Percentiles rank a stretch among this genome's conserved stretches.
Conservation (phyloP, 2,888 invertebrate species). For the Teinopalpus imperialis region DNA sequence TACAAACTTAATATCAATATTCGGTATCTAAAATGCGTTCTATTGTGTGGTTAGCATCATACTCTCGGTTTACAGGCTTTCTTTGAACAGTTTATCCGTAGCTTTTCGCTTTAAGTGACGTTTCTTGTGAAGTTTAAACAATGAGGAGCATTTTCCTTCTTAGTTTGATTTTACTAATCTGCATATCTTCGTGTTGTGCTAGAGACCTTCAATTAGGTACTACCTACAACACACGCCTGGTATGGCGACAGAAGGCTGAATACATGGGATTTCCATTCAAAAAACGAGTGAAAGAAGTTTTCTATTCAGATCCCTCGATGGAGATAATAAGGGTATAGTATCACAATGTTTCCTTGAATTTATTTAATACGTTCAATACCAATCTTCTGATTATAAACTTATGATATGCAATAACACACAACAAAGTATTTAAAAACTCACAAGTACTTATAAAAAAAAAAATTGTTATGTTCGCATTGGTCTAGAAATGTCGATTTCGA, state of each 20-base stretch:
- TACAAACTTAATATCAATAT: slow-evolving; percentile 1
- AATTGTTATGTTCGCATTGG: too few relatives aligned
- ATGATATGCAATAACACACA: too few relatives aligned
- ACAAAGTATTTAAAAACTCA: too few relatives aligned
- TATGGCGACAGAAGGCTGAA: slow-evolving; percentile 56
- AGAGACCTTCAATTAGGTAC: slow-evolving; percentile 55
- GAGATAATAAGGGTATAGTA: slow-evolving; percentile 52
- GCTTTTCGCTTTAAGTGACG: too few relatives aligned
- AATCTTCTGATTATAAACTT: too few relatives aligned
- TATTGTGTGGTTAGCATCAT: not conserved
- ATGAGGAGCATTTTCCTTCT: slow-evolving; percentile 50
- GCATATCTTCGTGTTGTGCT: slow-evolving; percentile 43
- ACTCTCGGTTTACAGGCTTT: slow-evolving; percentile 14
- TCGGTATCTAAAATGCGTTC: not conserved
- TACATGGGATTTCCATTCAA: slow-evolving; percentile 56
- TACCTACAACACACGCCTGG: slow-evolving; percentile 46
- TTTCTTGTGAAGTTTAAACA: slow-evolving; percentile 1
- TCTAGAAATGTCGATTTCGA: too few relatives aligned
- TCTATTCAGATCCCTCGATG: slow-evolving; percentile 54
- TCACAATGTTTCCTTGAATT: too few relatives aligned
- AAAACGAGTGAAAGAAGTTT: slow-evolving; percentile 61
- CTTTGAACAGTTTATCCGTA: slow-evolving; percentile 10
- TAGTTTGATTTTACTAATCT: slow-evolving; percentile 40
- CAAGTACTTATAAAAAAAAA: too few relatives aligned
- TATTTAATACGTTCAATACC: too few relatives aligned